phyloP scores from a whole-genome alignment of 2,888 invertebrate genomes.

The Agonopterix heracliana region DNA sequence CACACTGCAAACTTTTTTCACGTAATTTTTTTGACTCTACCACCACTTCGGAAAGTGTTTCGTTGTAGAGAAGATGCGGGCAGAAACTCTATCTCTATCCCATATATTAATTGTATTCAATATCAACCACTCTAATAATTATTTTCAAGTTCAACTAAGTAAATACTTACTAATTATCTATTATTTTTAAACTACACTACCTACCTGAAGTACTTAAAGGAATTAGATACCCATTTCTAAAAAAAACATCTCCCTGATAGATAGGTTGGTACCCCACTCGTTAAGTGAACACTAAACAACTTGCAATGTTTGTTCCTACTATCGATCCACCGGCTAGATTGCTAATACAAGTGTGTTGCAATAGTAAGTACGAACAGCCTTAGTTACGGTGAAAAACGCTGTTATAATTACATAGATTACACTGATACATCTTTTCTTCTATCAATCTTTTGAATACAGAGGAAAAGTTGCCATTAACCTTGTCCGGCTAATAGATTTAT shows the following conservation, averaged over 20 bases:
- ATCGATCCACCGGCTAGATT: constrained; percentile 9
- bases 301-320: neutral
- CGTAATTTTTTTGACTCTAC: too few relatives aligned
- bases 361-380: constrained; percentile 2
- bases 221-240: too few relatives aligned
- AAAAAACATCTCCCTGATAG: too few relatives aligned
- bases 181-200: too few relatives aligned
- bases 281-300: neutral
- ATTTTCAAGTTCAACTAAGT: too few relatives aligned
- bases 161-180: too few relatives aligned
- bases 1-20: too few relatives aligned
- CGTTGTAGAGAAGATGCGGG: too few relatives aligned
- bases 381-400: constrained; percentile 8
- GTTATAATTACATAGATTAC: constrained; percentile 4
- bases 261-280: neutral
- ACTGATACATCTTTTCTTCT: constrained; percentile 5
- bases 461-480: neutral
- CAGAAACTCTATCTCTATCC: neutral
- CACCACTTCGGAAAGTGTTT: too few relatives aligned
- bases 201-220: too few relatives aligned
- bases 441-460: neutral
- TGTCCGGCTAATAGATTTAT: constrained; percentile 4
- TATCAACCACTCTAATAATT: neutral
- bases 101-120: neutral
- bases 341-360: constrained; percentile 7